Base-by-base conservation (phyloP, 2,113 vertebrate species). In the Calypte anna region DNA sequence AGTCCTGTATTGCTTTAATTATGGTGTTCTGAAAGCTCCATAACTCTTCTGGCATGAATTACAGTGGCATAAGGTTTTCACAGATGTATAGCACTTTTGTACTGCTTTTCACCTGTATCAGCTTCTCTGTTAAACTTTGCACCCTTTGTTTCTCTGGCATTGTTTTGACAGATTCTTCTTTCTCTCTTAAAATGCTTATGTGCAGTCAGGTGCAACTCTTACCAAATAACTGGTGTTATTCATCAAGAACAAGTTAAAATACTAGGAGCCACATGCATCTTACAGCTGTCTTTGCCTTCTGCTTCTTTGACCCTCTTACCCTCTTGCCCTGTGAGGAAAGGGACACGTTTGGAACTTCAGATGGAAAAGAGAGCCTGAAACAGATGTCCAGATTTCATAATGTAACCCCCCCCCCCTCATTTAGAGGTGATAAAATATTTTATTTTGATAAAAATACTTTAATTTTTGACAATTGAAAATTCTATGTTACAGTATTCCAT, bases 1-100 rank as follows among this genome's bases (percentile, higher is more conserved):
- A 86, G 43, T 76, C 46, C 12, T 62, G 14, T 79, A 58, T 86
- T 86, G 19, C 53, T 75, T 92, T 92, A 91, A 82, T 91, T 94
- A 44, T 48, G 55, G n/a, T 40, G 7, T 87, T 89, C 53, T 87
- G 59, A 51, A 94, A 91, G 58, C 22, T 64, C 51, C 22, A 11
- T 44, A 93, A 36, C 22, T 91, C 58, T 61, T 63, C 70, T 91
- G 78, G 91, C 58, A 79, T 48, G 38, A 87, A 62, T 79, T 89
- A 24, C 36, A 63, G 46, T 12, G 20, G 22, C 78, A 94, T 62
- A 51, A 84, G 58, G 17, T 82, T 89, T 93, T 66, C 54, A 84
- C 36, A 87, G 81, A 57, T 51, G 22, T 20, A 73, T 21, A 30
- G 8, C 14, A 15, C 22, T 93, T 69, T 40, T 82, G 9, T 57